Evolutionary conservation across 2,888 invertebrate species (phyloP), one percentile per base, ranked within the genome.

Genomic region (Ypsolopha scabrella): DNA sequence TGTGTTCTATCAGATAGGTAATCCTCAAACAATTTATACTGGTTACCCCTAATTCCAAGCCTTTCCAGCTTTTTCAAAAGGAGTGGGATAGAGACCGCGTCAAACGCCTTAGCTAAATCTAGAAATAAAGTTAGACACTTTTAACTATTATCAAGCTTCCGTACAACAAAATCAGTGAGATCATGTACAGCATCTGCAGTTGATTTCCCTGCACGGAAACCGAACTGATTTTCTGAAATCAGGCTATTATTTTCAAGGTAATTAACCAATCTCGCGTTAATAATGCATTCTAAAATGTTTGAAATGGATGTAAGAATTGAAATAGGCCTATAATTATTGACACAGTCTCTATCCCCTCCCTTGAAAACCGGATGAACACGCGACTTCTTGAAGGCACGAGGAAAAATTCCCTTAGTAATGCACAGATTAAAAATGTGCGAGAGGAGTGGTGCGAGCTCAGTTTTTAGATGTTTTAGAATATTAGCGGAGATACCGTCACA

Each of bases 401-500:
- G 52, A 37, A 52, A 51, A 7, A 35, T 24, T 10, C 47, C 51
- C 7, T 11, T 10, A n/a, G 43, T 10, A 6, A 52, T 6, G 33
- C 37, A 48, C 2, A 37, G 11, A 7, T 52, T 52, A 13, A 7
- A 48, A 2, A 52, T 35, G n/a, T 51, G 41, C 9, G 24, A 43
- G 9, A 48, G 13, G n/a, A 38, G 9, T 0, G 48, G 48, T 6
- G 37, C 38, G 11, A 52, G 37, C 1, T 44, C 11, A 8, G 8
- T 9, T 7, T 11, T 6, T 1, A 11, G 3, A 1, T 13, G 1
- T 24, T 52, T 52, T 1, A 52, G 7, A 9, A 48, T 6, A 7
- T 24, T 43, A 7, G 48, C 6, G 8, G 52, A n/a, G 0, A 52
- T 52, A 2, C 38, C 38, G 33, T 52, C 52, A 48, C 52, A 52